Evolutionary conservation across 1,140 invertebrate genomes (phyloP), one percentile per base, ranked within the genome.

Genomic region (Coboldia fuscipes): DNA sequence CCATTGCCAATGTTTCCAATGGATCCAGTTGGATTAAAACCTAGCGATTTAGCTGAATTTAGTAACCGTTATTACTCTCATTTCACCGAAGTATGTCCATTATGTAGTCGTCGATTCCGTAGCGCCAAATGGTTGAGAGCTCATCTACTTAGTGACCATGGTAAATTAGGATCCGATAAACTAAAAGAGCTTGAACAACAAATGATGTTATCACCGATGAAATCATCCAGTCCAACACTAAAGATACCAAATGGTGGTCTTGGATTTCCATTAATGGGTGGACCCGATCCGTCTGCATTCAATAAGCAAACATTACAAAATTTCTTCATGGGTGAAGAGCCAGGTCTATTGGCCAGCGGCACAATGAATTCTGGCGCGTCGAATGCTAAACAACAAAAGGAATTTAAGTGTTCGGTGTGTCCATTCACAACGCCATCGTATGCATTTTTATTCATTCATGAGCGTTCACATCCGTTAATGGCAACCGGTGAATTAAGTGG

Each of bases 111-210:
- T 7, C 68, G 84, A 35, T 94, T 94, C 55, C 68, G 86, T 33
- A 90, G 79, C 40, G 69, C 73, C 18, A 88, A 93, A 40, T 90
- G 84, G 70, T 57, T 94, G 28, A 82, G 86, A 41, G 76, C 79
- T 0, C 89, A 94, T 55, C 56, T 94, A 32, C 58, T 84, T 26
- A 75, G 75, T 30, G 88, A 94, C 42, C 89, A 94, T 46, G 75
- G 74, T 2, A 69, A 77, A 43, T 51, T 62, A 9, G 75, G 75
- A 2, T 54, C 66, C 12, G 73, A 79, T n/a, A 74, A 74, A 41
- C 72, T 73, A 63, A 62, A 68, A 24, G 71, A 74, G 37, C 42
- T 75, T 26, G 71, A 73, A 39, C 58, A 60, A 41, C 40, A 45
- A 32, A 34, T 34, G 42, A 37, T 44, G 43, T 20, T 41, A 24